phyloP scores from a whole-genome alignment of 2,113 vertebrate genomes.

The Ageneiosus marmoratus region DNA sequence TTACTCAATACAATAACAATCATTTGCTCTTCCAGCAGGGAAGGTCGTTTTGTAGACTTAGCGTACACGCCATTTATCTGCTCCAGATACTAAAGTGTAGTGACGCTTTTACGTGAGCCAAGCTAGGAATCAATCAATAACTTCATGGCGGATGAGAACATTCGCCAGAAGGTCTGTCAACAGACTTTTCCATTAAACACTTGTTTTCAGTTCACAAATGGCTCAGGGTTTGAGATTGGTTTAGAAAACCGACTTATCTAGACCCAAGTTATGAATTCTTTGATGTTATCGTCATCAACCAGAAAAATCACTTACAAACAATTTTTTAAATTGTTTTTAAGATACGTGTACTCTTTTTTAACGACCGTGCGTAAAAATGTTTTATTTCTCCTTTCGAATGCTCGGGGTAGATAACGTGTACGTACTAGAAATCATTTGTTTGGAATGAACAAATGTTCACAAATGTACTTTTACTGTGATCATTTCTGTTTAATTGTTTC shows the following conservation, averaged over 20 bases:
- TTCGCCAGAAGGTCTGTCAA: constrained; percentile 23
- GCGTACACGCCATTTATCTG: not conserved
- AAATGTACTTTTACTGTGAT: no score
- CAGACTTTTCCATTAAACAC: constrained; percentile 5
- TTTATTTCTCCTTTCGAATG: not conserved
- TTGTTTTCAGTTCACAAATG: constrained; percentile 23
- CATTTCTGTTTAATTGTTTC: no score
- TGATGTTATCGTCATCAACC: not conserved
- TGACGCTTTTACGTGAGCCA: constrained; percentile 33
- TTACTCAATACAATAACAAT: not conserved
- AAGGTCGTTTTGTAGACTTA: not conserved
- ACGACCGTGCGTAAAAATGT: not conserved
- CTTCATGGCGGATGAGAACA: constrained; percentile 25
- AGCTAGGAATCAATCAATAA: constrained; percentile 29
- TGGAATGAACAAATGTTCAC: not conserved
- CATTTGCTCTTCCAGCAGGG: not conserved
- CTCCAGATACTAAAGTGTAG: constrained; percentile 1
- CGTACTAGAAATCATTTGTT: not conserved
- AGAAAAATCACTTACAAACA: not conserved
- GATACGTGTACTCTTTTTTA: not conserved
- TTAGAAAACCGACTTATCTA: not conserved
- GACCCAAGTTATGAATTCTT: constrained; percentile 8
- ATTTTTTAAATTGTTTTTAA: no score
- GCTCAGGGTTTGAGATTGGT: not conserved
- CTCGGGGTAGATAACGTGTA: not conserved